Conservation (phyloP, 1,140 invertebrate species). For the Drosophila burlai region DNA sequence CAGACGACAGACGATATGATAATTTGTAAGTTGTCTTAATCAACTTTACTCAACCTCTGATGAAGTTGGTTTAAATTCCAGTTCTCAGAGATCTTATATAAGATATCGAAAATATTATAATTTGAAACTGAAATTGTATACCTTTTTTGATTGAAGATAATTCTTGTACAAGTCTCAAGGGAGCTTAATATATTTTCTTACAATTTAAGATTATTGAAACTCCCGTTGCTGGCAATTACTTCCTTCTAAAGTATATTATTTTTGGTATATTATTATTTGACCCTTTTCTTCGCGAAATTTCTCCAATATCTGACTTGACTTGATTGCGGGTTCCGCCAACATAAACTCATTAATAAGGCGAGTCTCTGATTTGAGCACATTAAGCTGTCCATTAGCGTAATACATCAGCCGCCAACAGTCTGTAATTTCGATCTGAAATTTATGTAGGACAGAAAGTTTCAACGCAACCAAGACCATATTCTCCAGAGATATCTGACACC, state of each 20-base stretch:
- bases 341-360: constrained; percentile 44
- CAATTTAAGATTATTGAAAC: not conserved
- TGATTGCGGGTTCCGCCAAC: constrained; percentile 29
- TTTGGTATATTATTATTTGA: constrained; percentile 8
- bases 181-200: constrained; percentile 1
- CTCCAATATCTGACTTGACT: constrained; percentile 7
- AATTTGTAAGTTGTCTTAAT: constrained; percentile 46
- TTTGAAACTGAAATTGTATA: constrained; percentile 23
- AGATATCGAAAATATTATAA: constrained; percentile 17
- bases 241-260: constrained; percentile 1
- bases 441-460: constrained; percentile 45
- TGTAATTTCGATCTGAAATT: constrained; percentile 53
- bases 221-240: not conserved
- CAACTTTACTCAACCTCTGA: constrained; percentile 20
- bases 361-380: constrained; percentile 40
- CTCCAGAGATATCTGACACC: constrained; percentile 68
- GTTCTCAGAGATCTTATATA: constrained; percentile 9
- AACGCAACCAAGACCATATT: constrained; percentile 45
- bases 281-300: constrained; percentile 10
- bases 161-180: not conserved
- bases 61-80: constrained; percentile 17
- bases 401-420: constrained; percentile 46
- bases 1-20: constrained; percentile 35
- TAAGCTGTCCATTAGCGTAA: constrained; percentile 60
- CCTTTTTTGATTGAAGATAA: not conserved